Percentiles rank a stretch among this genome's conserved stretches.
phyloP scores from a whole-genome alignment of 2,888 invertebrate species.

The Metallyticus violacea region DNA sequence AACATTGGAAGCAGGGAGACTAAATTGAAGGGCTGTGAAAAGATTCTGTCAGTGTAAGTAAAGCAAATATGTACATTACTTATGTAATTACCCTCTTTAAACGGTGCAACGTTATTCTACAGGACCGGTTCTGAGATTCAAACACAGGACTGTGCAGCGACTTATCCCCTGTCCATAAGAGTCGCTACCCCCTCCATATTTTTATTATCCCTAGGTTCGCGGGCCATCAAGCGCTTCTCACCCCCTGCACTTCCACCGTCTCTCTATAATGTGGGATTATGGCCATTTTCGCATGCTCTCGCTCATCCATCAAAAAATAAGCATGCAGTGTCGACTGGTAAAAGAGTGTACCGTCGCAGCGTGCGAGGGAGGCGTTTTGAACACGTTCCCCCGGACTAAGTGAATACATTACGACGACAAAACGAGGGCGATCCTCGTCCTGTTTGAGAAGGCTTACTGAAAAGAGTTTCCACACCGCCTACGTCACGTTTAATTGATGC shows the following conservation, averaged over 20 bases:
- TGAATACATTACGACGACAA: neutral
- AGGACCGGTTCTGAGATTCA: too few relatives aligned
- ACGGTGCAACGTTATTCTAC: too few relatives aligned
- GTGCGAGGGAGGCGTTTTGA: neutral
- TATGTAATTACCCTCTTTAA: too few relatives aligned
- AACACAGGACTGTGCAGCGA: neutral
- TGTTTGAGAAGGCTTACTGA: neutral
- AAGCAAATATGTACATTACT: too few relatives aligned
- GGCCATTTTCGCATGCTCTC: neutral
- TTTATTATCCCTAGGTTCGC: neutral
- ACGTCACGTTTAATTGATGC: neutral
- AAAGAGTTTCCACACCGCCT: neutral
- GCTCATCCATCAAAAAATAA: constrained; percentile 4
- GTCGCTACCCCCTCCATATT: neutral
- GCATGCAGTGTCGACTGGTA: neutral
- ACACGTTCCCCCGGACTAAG: neutral
- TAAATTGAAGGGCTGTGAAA: too few relatives aligned
- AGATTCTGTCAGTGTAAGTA: too few relatives aligned
- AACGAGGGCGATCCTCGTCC: neutral
- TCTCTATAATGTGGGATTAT: constrained; percentile 12
- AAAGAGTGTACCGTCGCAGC: too few relatives aligned
- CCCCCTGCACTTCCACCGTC: neutral
- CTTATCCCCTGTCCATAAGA: neutral
- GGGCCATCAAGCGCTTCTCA: neutral
- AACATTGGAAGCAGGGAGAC: too few relatives aligned